phyloP scores from a whole-genome alignment of 2,797 vertebrate genomes.

The Leuciscus waleckii region DNA sequence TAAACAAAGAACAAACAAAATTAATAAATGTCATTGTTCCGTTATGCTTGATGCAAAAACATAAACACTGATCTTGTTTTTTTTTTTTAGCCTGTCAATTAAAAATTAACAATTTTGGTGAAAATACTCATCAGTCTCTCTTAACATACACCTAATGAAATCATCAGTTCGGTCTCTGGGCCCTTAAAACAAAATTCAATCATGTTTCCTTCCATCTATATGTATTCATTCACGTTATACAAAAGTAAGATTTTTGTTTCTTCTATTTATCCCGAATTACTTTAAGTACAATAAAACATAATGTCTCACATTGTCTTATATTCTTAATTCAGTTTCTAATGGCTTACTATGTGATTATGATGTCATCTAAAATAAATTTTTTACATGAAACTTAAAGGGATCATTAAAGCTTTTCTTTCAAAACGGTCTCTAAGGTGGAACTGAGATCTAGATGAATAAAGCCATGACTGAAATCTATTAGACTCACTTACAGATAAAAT shows the following conservation, averaged over 20 bases:
- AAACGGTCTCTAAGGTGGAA: background rate
- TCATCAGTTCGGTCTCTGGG: no score
- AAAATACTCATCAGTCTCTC: background rate
- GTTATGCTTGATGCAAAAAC: background rate
- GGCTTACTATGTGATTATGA: background rate
- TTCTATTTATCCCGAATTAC: background rate
- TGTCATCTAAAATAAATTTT: background rate
- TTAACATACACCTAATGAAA: no score
- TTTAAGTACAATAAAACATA: no score
- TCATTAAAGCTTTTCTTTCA: background rate
- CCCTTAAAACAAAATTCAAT: background rate
- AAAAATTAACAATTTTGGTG: background rate
- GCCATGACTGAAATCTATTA: background rate
- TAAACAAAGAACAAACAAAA: background rate
- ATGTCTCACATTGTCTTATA: background rate
- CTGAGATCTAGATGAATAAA: background rate
- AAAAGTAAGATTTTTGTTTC: slow-evolving; percentile 2
- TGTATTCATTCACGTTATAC: background rate
- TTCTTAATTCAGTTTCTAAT: background rate
- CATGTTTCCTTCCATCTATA: background rate
- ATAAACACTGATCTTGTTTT: background rate
- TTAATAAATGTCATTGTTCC: background rate
- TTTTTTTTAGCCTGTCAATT: background rate
- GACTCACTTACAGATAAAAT: background rate
- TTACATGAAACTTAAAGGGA: background rate